Percentiles rank a stretch among this genome's conserved stretches.
phyloP scores from a whole-genome alignment of 2,888 invertebrate species.

The Diploptera punctata region DNA sequence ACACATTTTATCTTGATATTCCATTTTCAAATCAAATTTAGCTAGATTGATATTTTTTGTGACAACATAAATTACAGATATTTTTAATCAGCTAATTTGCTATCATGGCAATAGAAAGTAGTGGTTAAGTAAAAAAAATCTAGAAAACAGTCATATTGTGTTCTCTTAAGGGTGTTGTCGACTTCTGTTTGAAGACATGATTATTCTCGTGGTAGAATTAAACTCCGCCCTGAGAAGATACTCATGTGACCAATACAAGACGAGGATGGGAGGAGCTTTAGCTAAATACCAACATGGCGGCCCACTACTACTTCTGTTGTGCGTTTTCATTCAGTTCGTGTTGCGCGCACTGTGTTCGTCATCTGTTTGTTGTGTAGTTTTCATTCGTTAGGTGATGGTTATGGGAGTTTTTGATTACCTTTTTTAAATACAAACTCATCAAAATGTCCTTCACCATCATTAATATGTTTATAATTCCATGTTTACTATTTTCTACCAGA shows the following conservation, averaged over 20 bases:
- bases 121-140: no score
- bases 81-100: no score
- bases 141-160: no score
- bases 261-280: constrained; percentile 19
- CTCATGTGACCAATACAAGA: constrained; percentile 5
- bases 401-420: background rate
- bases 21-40: no score
- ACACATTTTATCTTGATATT: no score
- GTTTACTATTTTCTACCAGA: no score
- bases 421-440: background rate
- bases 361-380: constrained; percentile 12
- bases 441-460: background rate
- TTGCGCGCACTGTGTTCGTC: constrained; percentile 18
- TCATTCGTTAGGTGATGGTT: background rate
- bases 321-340: constrained; percentile 17
- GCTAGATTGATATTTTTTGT: no score
- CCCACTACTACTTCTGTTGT: background rate
- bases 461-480: background rate
- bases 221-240: constrained; percentile 8
- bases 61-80: no score
- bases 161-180: constrained; percentile 2
- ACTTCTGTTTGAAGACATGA: constrained; percentile 22
- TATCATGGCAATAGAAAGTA: no score
- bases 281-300: constrained; percentile 32
- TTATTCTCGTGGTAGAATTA: constrained; percentile 22